phyloP scores from a whole-genome alignment of 1,140 invertebrate genomes.

The Brachionus rubens region DNA sequence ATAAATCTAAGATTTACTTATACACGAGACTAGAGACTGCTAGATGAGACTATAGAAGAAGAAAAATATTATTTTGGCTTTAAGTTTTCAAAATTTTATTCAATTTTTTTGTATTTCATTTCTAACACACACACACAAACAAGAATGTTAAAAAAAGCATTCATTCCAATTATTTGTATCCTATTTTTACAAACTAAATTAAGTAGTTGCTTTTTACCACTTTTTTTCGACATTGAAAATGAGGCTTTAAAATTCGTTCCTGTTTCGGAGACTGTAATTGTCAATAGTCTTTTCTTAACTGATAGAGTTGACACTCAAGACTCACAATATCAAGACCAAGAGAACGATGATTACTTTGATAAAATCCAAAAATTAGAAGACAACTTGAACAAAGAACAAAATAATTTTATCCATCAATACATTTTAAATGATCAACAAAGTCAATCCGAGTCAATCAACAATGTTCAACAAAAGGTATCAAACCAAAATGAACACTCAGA shows the following conservation, averaged over 20 bases:
- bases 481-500: neutral
- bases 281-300: neutral
- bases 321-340: neutral
- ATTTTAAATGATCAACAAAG: neutral
- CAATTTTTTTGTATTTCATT: too few relatives aligned
- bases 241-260: neutral
- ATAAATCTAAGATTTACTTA: neutral
- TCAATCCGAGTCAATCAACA: too few relatives aligned
- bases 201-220: neutral
- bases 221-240: neutral
- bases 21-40: neutral
- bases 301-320: neutral
- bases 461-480: too few relatives aligned
- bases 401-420: conserved; percentile 26
- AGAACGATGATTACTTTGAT: neutral
- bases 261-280: neutral
- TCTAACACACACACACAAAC: too few relatives aligned
- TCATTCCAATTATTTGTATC: conserved; percentile 11
- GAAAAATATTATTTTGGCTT: neutral
- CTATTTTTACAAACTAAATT: conserved; percentile 7
- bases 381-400: neutral
- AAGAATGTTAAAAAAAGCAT: conserved; percentile 6
- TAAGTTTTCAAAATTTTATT: conserved; percentile 1
- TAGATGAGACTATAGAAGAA: neutral
- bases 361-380: neutral